Percentiles rank a stretch among this genome's conserved stretches.
These are phyloP conservation scores for Thalassophryne amazonica DNA, from an alignment of 2,797 vertebrate genomes.

Conservation along the genomic window DNA sequence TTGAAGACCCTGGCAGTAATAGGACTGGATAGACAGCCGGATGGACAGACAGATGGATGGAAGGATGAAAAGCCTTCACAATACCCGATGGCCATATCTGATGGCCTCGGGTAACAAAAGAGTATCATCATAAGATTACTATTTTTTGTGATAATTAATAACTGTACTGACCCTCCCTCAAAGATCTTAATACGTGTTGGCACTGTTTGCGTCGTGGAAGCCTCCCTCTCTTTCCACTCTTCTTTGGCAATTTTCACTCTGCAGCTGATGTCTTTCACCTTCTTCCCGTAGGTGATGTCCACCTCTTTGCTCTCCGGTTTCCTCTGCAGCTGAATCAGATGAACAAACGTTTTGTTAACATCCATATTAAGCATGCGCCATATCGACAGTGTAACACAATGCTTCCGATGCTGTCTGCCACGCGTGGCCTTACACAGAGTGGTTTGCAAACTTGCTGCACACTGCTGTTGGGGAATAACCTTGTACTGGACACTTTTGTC, in stretches of 20 bases:
- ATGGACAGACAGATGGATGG: too few species aligned
- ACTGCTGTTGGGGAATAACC: conserved; percentile 6
- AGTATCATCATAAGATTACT: background rate
- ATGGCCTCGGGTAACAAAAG: too few species aligned
- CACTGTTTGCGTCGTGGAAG: conserved; percentile 84
- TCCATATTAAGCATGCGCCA: conserved; percentile 41
- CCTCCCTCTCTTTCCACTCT: conserved; percentile 91
- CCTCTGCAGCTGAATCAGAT: conserved; percentile 80
- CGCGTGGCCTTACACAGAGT: conserved; percentile 45
- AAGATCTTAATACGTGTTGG: conserved; percentile 98
- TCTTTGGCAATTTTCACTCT: conserved; percentile 92
- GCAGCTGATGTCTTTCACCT: conserved; percentile 86
- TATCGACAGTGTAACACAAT: conserved; percentile 57
- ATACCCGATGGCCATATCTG: too few species aligned
- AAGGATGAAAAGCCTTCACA: too few species aligned
- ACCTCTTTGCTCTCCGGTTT: conserved; percentile 90
- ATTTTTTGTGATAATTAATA: conserved; percentile 27
- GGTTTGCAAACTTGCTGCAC: conserved; percentile 47
- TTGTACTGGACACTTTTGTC: background rate
- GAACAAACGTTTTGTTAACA: conserved; percentile 67
- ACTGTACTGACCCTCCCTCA: conserved; percentile 93
- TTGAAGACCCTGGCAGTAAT: too few species aligned
- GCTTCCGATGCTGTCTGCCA: conserved; percentile 33
- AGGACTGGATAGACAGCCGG: too few species aligned
- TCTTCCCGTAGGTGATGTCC: conserved; percentile 88